phyloP scores from a whole-genome alignment of 2,888 invertebrate species.

The Cartodere bifasciata region DNA sequence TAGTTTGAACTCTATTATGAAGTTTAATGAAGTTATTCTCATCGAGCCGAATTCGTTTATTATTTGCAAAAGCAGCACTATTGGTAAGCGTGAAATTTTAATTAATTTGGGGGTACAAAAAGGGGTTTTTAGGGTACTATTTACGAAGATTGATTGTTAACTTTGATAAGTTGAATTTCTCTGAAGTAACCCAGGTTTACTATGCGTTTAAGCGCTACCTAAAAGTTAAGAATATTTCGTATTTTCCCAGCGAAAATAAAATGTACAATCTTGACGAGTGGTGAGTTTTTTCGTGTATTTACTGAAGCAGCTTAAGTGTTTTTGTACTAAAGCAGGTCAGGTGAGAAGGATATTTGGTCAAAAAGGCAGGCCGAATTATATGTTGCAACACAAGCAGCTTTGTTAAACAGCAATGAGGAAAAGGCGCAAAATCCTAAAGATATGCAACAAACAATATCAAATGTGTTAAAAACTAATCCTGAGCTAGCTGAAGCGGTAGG shows the following conservation, averaged over 20 bases:
- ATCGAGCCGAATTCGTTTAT: conserved; percentile 12
- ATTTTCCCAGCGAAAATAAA: conserved; percentile 9
- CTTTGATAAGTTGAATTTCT: conserved; percentile 73
- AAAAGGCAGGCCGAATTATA: conserved; percentile 81
- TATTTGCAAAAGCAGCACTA: conserved; percentile 52
- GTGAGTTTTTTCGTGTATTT: conserved; percentile 12
- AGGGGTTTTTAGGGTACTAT: conserved; percentile 54
- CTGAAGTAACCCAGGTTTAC: conserved; percentile 64
- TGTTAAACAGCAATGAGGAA: conserved; percentile 69
- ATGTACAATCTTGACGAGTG: conserved; percentile 16
- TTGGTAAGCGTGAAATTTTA: conserved; percentile 39
- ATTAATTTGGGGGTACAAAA: conserved; percentile 1
- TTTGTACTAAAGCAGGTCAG: conserved; percentile 29
- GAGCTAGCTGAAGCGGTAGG: conserved; percentile 73
- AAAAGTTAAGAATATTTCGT: too few species aligned
- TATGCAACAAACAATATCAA: conserved; percentile 59
- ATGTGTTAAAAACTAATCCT: conserved; percentile 63
- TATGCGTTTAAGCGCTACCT: conserved; percentile 57
- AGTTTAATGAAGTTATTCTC: conserved; percentile 14
- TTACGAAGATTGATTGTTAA: conserved; percentile 68
- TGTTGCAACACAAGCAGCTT: conserved; percentile 73
- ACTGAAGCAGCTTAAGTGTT: background rate
- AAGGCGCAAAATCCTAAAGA: conserved; percentile 65
- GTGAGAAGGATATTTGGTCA: conserved; percentile 62
- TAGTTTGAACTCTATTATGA: conserved; percentile 23